Evolutionary conservation across 2,888 invertebrate genomes (phyloP).

Genomic region (Asteroscopus sphinx): DNA sequence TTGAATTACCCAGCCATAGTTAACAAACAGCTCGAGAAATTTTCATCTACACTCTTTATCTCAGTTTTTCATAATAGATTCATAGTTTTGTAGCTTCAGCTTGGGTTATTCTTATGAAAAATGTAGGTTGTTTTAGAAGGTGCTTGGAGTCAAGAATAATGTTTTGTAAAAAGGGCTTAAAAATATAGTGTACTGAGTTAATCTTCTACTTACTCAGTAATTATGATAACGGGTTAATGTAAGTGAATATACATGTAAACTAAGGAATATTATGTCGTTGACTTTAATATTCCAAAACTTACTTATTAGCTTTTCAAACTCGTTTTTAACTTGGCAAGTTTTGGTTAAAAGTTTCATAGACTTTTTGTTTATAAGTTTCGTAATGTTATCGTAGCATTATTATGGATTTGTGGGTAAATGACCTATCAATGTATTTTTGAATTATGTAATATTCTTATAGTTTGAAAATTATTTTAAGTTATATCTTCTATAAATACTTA

Average conservation of each 20-base stretch:
- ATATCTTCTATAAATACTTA: not conserved
- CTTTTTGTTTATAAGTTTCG: slow-evolving; percentile 25
- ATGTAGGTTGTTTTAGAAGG: too few species aligned
- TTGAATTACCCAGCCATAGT: too few species aligned
- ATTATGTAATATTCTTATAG: not conserved
- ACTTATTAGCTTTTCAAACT: slow-evolving; percentile 19
- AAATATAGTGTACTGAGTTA: too few species aligned
- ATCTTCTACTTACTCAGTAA: too few species aligned
- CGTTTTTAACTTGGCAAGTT: slow-evolving; percentile 30
- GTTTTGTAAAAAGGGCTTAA: too few species aligned
- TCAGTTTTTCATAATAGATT: too few species aligned
- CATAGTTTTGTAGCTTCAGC: too few species aligned
- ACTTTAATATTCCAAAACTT: slow-evolving; percentile 20
- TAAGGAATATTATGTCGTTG: not conserved
- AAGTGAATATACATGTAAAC: not conserved
- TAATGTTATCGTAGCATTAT: slow-evolving; percentile 1
- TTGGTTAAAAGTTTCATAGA: slow-evolving; percentile 13
- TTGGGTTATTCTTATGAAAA: too few species aligned
- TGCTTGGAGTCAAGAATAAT: too few species aligned
- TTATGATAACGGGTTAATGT: not conserved
- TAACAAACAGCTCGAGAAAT: too few species aligned
- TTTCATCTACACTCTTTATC: too few species aligned
- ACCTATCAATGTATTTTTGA: not conserved
- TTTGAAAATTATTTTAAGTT: not conserved
- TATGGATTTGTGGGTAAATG: slow-evolving; percentile 1